These are phyloP conservation scores for Diadophis punctatus DNA, from an alignment of 2,113 vertebrate genomes.

Conservation along the genomic window DNA sequence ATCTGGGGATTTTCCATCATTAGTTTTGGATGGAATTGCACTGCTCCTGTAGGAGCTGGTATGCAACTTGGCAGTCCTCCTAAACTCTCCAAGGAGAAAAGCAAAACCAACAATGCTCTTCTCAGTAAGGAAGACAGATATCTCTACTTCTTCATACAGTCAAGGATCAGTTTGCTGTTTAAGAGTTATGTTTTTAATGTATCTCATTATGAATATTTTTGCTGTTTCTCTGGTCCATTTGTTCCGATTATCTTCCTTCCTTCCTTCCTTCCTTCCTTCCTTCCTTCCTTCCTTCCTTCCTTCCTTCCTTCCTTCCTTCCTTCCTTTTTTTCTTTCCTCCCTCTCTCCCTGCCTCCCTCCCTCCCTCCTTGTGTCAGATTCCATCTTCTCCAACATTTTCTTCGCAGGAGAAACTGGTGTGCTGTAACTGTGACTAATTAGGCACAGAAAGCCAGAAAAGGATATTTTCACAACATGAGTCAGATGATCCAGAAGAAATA, in stretches of 20 bases:
- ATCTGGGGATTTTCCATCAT: neutral
- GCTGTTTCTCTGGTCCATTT: neutral
- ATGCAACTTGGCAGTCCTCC: neutral
- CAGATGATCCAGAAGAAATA: slow-evolving; percentile 52
- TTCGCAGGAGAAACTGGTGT: slow-evolving; percentile 43
- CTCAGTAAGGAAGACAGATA: neutral
- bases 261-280: neutral
- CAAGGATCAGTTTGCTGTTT: neutral
- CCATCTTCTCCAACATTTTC: slow-evolving; percentile 48
- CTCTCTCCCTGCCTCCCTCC: no score
- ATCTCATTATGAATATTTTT: neutral
- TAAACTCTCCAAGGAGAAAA: neutral
- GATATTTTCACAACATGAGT: slow-evolving; percentile 58
- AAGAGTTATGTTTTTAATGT: neutral
- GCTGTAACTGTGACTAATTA: slow-evolving; percentile 55
- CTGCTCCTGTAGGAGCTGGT: neutral
- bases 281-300: neutral
- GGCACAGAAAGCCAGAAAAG: slow-evolving; percentile 53
- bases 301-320: neutral
- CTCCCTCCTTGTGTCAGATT: slow-evolving; percentile 23
- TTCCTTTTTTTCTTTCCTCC: no score
- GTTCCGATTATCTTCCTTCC: neutral
- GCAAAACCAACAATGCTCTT: neutral
- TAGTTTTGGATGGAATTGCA: neutral
- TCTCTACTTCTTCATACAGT: neutral